phyloP scores from a whole-genome alignment of 2,888 invertebrate species.

The Stratiomys singularior region DNA sequence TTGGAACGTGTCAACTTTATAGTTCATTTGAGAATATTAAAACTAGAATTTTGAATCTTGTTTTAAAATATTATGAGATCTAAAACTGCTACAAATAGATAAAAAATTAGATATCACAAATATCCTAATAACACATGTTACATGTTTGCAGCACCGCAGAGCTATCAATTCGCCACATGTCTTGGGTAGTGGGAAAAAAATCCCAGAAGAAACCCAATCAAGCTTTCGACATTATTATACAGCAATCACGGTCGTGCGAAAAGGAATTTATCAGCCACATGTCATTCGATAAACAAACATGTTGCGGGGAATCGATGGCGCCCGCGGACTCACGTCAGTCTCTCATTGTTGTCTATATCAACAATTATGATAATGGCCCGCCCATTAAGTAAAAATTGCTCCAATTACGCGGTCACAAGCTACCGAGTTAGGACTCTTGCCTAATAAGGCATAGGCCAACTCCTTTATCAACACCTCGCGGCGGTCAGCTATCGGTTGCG shows the following conservation, averaged over 20 bases:
- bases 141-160: too few species aligned
- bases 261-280: constrained; percentile 25
- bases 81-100: too few species aligned
- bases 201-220: neutral
- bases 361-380: constrained; percentile 35
- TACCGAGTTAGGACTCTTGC: neutral
- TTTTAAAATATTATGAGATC: too few species aligned
- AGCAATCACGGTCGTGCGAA: neutral
- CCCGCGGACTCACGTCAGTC: neutral
- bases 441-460: neutral
- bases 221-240: neutral
- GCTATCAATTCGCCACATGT: neutral
- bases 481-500: constrained; percentile 7
- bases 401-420: neutral
- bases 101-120: too few species aligned
- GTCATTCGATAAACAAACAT: constrained; percentile 37
- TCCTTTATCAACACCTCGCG: constrained; percentile 29
- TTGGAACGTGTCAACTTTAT: too few species aligned
- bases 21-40: too few species aligned
- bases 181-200: neutral
- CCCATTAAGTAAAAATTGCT: constrained; percentile 10
- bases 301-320: constrained; percentile 24
- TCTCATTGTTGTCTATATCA: constrained; percentile 9
- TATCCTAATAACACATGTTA: too few species aligned
- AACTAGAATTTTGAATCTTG: too few species aligned